A percentile compares a stretch with the other conserved stretches of the same genome.
phyloP scores from a whole-genome alignment of 2,113 vertebrate genomes.

The Cyrtonyx montezumae region DNA sequence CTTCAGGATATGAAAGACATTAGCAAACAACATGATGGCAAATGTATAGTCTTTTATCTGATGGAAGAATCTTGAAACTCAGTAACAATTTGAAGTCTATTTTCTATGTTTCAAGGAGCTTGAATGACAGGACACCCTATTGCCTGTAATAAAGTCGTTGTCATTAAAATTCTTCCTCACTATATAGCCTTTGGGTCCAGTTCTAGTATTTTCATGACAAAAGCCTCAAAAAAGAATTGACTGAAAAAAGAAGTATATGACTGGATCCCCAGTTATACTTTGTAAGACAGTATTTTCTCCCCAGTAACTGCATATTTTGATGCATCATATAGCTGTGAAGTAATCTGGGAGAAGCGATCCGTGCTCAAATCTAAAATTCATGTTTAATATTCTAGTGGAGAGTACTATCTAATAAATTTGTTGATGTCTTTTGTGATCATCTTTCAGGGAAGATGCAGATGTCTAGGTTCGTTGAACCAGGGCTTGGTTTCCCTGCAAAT shows the following conservation, averaged over 20 bases:
- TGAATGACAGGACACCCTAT: background rate
- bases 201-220: background rate
- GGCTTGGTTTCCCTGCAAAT: background rate
- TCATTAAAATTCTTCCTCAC: background rate
- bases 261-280: background rate
- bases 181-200: background rate
- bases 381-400: slow-evolving; percentile 41
- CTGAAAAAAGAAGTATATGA: background rate
- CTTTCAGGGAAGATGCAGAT: background rate
- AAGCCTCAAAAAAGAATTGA: background rate
- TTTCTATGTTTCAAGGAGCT: background rate
- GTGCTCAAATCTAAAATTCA: background rate
- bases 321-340: slow-evolving; percentile 44
- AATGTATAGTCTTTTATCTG: slow-evolving; percentile 58
- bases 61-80: slow-evolving; percentile 31
- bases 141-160: background rate
- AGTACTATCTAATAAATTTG: slow-evolving; percentile 54
- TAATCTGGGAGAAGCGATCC: slow-evolving; percentile 43
- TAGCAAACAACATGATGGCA: slow-evolving; percentile 68
- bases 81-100: slow-evolving; percentile 9
- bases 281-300: too few relatives aligned
- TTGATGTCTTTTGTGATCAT: slow-evolving; percentile 52
- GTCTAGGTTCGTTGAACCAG: background rate
- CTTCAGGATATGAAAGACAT: slow-evolving; percentile 80
- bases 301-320: slow-evolving; percentile 40